Conservation (phyloP, 2,797 vertebrate species). For the Argya squamiceps region DNA sequence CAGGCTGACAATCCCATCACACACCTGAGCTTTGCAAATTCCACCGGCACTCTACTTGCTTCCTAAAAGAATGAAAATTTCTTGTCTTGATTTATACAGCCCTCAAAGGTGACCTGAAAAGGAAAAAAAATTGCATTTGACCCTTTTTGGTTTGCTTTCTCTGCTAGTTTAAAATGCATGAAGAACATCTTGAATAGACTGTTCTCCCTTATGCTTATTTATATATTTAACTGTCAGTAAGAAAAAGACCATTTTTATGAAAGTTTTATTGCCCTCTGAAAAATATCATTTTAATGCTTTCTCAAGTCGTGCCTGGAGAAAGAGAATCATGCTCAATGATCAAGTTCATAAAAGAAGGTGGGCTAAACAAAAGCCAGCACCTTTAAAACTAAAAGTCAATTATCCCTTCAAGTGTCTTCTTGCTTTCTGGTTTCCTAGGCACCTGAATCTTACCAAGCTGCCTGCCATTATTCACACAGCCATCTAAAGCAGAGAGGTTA, state of each 20-base stretch:
- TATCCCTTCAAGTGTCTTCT: background rate
- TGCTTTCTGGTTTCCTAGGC: background rate
- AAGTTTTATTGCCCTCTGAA: background rate
- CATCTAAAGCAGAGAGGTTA: background rate
- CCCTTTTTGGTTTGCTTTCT: background rate
- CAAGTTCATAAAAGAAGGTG: background rate
- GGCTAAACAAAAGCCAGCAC: background rate
- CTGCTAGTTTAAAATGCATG: background rate
- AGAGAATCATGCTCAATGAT: background rate
- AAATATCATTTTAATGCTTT: background rate
- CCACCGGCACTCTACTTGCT: background rate
- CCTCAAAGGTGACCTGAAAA: background rate
- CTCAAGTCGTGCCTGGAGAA: background rate
- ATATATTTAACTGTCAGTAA: background rate
- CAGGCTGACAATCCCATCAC: background rate
- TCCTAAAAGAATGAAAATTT: slow-evolving; percentile 18
- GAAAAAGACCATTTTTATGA: background rate
- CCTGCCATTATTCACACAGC: background rate
- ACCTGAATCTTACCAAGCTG: background rate
- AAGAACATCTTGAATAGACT: background rate
- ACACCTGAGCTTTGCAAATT: slow-evolving; percentile 9
- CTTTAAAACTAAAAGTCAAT: background rate
- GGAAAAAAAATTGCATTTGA: background rate
- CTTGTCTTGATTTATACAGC: background rate
- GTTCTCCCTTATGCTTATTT: background rate